These are phyloP conservation scores for Plecotus auritus DNA, from an alignment of 2,113 vertebrate species.

Conservation along the genomic window DNA sequence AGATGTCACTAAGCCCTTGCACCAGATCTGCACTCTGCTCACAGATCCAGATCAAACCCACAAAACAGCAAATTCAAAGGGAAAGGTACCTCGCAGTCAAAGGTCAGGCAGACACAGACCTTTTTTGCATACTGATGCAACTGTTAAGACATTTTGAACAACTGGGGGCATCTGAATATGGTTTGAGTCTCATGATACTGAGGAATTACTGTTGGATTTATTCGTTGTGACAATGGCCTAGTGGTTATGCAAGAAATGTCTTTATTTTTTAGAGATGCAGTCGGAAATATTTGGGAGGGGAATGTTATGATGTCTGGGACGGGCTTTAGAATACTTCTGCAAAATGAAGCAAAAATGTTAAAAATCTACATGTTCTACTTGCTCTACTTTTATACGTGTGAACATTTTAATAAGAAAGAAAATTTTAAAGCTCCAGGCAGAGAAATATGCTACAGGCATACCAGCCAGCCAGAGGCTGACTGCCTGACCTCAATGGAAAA, in stretches of 20 bases:
- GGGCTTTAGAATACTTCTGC: not conserved
- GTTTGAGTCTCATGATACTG: not conserved
- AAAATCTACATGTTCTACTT: slow-evolving; percentile 11
- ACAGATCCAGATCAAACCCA: not conserved
- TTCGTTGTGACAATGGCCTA: slow-evolving; percentile 23
- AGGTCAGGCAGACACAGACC: not conserved
- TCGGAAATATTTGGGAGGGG: slow-evolving; percentile 4
- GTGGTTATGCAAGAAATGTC: slow-evolving; percentile 41
- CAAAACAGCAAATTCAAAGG: not conserved
- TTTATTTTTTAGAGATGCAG: slow-evolving; percentile 1
- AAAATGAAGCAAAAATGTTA: slow-evolving; percentile 22
- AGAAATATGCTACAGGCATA: not conserved
- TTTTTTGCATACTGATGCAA: not conserved
- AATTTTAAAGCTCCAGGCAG: not conserved
- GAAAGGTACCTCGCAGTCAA: not conserved
- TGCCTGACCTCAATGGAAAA: not conserved
- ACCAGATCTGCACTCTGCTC: not conserved
- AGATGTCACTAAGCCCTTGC: not conserved
- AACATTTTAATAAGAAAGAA: slow-evolving; percentile 7
- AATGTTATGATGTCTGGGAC: slow-evolving; percentile 22
- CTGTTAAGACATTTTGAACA: not conserved
- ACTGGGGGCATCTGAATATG: not conserved
- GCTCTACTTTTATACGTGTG: slow-evolving; percentile 5
- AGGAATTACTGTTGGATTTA: not conserved
- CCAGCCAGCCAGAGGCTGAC: not conserved